Percentiles rank a stretch among this genome's conserved stretches.
phyloP scores from a whole-genome alignment of 2,888 invertebrate species.

The Drosophila prostipennis region DNA sequence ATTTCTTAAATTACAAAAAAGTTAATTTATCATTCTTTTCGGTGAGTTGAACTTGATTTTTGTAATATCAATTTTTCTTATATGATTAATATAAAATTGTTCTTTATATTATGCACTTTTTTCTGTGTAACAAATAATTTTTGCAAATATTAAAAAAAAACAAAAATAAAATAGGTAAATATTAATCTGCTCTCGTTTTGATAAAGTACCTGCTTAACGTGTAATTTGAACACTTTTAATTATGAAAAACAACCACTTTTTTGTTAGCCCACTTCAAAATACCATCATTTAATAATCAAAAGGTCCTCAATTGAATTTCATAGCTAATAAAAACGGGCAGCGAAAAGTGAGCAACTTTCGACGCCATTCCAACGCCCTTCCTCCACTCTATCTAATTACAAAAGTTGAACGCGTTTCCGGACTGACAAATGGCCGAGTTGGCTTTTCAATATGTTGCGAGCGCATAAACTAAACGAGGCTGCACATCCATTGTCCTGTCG shows the following conservation, averaged over 20 bases:
- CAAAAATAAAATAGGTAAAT: no score
- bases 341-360: slow-evolving; percentile 1
- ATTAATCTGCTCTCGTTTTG: not conserved
- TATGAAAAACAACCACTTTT: not conserved
- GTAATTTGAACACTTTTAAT: not conserved
- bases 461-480: slow-evolving; percentile 52
- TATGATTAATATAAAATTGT: no score
- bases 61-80: no score
- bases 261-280: not conserved
- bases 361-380: slow-evolving; percentile 5
- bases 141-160: no score
- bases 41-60: no score
- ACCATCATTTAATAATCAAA: slow-evolving; percentile 4
- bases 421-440: slow-evolving; percentile 66
- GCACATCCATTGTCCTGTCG: slow-evolving; percentile 46
- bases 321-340: slow-evolving; percentile 7
- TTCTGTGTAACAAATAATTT: no score
- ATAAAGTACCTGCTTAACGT: not conserved
- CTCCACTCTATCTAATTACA: slow-evolving; percentile 66
- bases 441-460: slow-evolving; percentile 68
- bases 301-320: slow-evolving; percentile 5
- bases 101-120: no score
- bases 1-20: no score
- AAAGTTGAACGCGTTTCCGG: slow-evolving; percentile 56
- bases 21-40: no score